Base-by-base conservation (phyloP, 2,113 vertebrate species). In the Mesembrinibis cayennensis region DNA sequence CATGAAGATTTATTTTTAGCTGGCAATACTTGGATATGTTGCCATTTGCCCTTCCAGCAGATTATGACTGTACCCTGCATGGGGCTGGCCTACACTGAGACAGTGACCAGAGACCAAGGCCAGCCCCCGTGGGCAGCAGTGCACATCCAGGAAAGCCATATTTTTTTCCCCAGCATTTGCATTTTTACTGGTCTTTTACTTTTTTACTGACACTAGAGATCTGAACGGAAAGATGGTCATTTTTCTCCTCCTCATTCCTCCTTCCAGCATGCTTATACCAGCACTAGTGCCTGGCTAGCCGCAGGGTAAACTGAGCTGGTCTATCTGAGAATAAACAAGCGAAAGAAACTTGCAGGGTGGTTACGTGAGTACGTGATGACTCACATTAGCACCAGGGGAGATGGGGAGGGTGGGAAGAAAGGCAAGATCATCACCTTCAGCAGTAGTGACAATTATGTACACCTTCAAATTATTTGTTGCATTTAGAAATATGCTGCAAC, bases 311-410 rank as follows among this genome's bases (percentile, higher is more conserved):
- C 18, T 58, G 10, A 61, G 16, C 9, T 36, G 14, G 15, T 55
- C 20, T 62, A 1, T 12, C 9, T 22, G 27, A 78, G 45, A 73
- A n/a, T 18, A 65, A 80, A 76, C 2, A 62, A 50, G 21, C 82
- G 29, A 84, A 56, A 74, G 19, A 77, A 86, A 53, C 17, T n/a
- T 45, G 53, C 21, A 80, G 18, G 10, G 27, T 61, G 16, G 18
- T 13, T 79, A 8, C 17, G 32, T 58, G 38, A 42, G 19, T 30
- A 47, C 12, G 7, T 3, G 20, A 38, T 34, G 27, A 65, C 52
- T 79, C 0, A 0, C 0, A 1, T 32, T 36, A 86, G n/a, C 47
- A 69, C 17, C 27, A 20, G 16, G 11, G 11, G 15, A 69, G 14
- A 80, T 16, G 10, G 22, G 7, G 21, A 73, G 2, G 7, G 25